These are phyloP conservation scores for Diplosoma virens DNA, from an alignment of 23 tunicate species.

Conservation along the genomic window DNA sequence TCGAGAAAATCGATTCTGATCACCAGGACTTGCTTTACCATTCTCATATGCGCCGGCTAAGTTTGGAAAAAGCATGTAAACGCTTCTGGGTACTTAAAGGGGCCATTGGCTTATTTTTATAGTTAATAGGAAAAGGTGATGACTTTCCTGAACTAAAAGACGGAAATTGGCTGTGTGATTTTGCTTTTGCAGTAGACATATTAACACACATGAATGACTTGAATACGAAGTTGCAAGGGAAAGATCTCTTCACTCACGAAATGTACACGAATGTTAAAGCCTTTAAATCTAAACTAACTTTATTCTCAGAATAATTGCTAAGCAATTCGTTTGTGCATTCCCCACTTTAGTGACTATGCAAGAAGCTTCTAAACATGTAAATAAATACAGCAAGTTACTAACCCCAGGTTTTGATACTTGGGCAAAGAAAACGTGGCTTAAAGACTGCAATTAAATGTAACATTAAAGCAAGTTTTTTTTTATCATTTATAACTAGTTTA, in stretches of 20 bases:
- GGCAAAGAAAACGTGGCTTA: too few species aligned
- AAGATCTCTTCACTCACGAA: slow-evolving; percentile 16
- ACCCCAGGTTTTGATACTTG: too few species aligned
- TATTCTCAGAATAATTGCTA: slow-evolving; percentile 15
- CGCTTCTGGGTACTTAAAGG: slow-evolving; percentile 13
- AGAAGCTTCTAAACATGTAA: slow-evolving; percentile 17
- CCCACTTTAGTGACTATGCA: slow-evolving; percentile 25
- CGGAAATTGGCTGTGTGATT: slow-evolving; percentile 32
- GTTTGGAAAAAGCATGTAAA: slow-evolving; percentile 32
- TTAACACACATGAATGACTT: slow-evolving; percentile 30
- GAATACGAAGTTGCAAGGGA: slow-evolving; percentile 31
- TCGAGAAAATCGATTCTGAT: slow-evolving; percentile 30
- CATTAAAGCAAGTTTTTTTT: too few species aligned
- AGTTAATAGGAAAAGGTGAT: slow-evolving; percentile 24
- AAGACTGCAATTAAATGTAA: too few species aligned
- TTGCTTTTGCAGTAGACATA: slow-evolving; percentile 30
- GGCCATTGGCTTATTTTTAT: slow-evolving; percentile 25
- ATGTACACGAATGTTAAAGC: too few species aligned
- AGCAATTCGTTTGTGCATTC: slow-evolving; percentile 15
- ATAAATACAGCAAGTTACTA: slow-evolving; percentile 33
- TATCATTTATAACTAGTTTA: too few species aligned
- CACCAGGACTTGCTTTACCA: slow-evolving; percentile 32
- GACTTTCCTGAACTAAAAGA: slow-evolving; percentile 24
- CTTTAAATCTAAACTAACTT: slow-evolving; percentile 7
- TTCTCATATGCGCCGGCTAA: slow-evolving; percentile 37